These are phyloP conservation scores for Chrysogorgia sp. DNA, from an alignment of 92 coral and sea anemone species.

Conservation along the genomic window DNA sequence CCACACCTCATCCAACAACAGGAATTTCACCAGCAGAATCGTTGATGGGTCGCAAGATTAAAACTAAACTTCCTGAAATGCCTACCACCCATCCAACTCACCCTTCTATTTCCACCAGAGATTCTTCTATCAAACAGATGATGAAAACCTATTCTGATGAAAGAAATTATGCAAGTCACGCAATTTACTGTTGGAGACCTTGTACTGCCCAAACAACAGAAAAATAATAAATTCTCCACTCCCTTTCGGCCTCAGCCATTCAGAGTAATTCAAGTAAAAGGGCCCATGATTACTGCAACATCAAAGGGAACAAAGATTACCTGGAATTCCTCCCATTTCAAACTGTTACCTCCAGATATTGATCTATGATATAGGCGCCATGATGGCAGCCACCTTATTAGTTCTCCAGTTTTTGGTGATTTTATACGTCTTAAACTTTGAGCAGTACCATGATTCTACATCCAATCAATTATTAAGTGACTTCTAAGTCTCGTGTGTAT, in stretches of 20 bases:
- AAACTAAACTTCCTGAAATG: constrained; percentile 17
- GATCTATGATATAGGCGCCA: too few relatives aligned
- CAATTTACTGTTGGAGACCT: constrained; percentile 34
- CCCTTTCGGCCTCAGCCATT: constrained; percentile 39
- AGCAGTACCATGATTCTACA: too few relatives aligned
- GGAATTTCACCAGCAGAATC: constrained; percentile 26
- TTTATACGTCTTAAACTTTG: too few relatives aligned
- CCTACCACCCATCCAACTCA: constrained; percentile 9
- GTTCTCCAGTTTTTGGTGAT: too few relatives aligned
- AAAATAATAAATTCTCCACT: constrained; percentile 40
- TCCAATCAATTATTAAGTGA: too few relatives aligned
- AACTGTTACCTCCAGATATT: too few relatives aligned
- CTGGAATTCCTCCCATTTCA: background rate
- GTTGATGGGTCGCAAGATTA: constrained; percentile 22
- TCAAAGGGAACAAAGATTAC: background rate
- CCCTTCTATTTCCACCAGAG: constrained; percentile 14
- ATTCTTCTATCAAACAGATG: constrained; percentile 4
- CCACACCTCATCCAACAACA: constrained; percentile 21
- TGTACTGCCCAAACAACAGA: constrained; percentile 38
- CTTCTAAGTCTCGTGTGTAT: too few relatives aligned
- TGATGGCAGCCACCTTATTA: too few relatives aligned
- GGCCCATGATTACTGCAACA: constrained; percentile 37
- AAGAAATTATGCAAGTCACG: constrained; percentile 22
- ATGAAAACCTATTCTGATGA: constrained; percentile 14
- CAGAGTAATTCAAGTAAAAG: constrained; percentile 33